A percentile compares a stretch with the other conserved stretches of the same genome.
These are phyloP conservation scores for Aethes cnicana DNA, from an alignment of 2,888 invertebrate species.

Conservation along the genomic window DNA sequence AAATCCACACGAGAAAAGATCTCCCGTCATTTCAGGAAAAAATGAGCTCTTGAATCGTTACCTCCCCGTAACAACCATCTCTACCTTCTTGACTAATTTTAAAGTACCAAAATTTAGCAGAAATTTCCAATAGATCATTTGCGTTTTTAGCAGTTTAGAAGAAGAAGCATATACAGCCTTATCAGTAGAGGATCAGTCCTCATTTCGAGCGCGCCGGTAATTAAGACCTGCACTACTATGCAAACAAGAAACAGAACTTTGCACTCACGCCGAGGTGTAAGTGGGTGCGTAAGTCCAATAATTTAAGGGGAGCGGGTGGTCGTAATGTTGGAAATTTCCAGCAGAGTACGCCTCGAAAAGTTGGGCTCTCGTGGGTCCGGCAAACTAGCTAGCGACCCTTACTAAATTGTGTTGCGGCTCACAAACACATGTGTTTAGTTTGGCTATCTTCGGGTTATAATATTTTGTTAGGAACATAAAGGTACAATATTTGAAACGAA, in stretches of 20 bases:
- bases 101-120: no score
- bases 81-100: no score
- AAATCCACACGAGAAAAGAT: conserved; percentile 56
- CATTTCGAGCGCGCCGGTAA: background rate
- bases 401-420: conserved; percentile 44
- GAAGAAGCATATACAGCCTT: no score
- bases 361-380: conserved; percentile 60
- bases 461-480: conserved; percentile 7
- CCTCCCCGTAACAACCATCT: no score
- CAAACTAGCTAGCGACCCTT: conserved; percentile 51
- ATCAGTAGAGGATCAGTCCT: background rate
- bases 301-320: conserved; percentile 72
- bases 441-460: conserved; percentile 9
- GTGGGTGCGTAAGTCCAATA: conserved; percentile 74
- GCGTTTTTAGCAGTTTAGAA: no score
- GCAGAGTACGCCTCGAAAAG: conserved; percentile 53
- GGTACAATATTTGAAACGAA: background rate
- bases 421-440: conserved; percentile 18
- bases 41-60: no score
- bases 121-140: no score
- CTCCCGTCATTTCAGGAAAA: no score
- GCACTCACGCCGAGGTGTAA: conserved; percentile 67
- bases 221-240: conserved; percentile 47
- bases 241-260: conserved; percentile 73
- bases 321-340: conserved; percentile 73